Percentiles rank a stretch among this genome's conserved stretches.
These are phyloP conservation scores for Helleia helle DNA, from an alignment of 2,888 invertebrate species.

Conservation along the genomic window DNA sequence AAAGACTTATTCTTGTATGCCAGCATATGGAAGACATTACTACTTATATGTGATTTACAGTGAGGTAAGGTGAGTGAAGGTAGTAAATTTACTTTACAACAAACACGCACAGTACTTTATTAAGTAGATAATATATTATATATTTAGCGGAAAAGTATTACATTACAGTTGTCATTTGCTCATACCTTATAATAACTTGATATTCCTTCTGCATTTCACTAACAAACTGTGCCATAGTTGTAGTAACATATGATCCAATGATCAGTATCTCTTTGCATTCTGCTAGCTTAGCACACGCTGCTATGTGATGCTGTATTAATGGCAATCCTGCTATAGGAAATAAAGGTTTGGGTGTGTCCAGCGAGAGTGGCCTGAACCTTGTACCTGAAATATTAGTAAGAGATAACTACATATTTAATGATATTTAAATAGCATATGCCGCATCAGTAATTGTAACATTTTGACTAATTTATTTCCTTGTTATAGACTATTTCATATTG, in stretches of 20 bases:
- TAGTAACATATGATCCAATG: slow-evolving; percentile 92
- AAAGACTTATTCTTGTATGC: too few species aligned
- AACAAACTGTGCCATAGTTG: slow-evolving; percentile 90
- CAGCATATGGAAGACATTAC: too few species aligned
- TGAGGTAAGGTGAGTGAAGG: too few species aligned
- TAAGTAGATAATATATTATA: too few species aligned
- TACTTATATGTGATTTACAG: too few species aligned
- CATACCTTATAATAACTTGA: slow-evolving; percentile 83
- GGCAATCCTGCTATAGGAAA: slow-evolving; percentile 98
- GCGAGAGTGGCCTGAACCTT: slow-evolving; percentile 94
- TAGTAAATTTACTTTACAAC: too few species aligned
- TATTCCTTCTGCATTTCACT: slow-evolving; percentile 88
- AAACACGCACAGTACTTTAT: too few species aligned
- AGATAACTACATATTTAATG: neutral
- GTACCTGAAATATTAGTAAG: slow-evolving; percentile 90
- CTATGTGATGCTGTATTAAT: slow-evolving; percentile 97
- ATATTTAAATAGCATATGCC: neutral
- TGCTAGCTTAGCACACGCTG: slow-evolving; percentile 87
- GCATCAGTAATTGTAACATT: too few species aligned
- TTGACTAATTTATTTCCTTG: too few species aligned
- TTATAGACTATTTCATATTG: too few species aligned
- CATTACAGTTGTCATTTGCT: neutral
- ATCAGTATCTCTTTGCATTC: slow-evolving; percentile 92
- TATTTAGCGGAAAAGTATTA: too few species aligned
- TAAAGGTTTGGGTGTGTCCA: slow-evolving; percentile 97